A percentile compares a stretch with the other conserved stretches of the same genome.
phyloP scores from a whole-genome alignment of 35 echinoderm and acorn worm genomes.

The Acanthaster planci region DNA sequence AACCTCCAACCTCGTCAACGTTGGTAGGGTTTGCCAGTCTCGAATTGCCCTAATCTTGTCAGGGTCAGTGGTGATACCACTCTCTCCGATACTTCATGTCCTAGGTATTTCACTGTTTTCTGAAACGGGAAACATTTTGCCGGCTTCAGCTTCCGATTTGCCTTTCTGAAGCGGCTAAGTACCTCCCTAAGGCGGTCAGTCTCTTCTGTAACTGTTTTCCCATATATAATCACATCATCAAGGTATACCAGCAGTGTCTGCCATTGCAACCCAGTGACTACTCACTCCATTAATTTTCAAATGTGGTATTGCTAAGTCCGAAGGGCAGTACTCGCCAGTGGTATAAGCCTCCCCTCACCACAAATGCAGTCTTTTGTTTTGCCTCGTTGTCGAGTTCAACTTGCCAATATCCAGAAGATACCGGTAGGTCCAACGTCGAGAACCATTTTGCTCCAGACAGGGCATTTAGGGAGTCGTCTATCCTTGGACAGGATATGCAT shows the following conservation, averaged over 20 bases:
- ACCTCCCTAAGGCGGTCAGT: no score
- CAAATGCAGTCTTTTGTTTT: constrained; percentile 64
- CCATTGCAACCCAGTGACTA: constrained; percentile 52
- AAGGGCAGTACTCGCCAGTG: constrained; percentile 59
- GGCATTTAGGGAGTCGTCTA: constrained; percentile 39
- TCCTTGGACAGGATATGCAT: constrained; percentile 36
- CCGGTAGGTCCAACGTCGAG: constrained; percentile 43
- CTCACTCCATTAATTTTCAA: constrained; percentile 64
- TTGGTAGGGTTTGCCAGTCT: neutral
- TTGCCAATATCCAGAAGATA: constrained; percentile 69
- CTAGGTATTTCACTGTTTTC: constrained; percentile 28
- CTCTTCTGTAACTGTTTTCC: no score
- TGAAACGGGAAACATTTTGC: constrained; percentile 29
- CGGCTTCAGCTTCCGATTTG: no score
- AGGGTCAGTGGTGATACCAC: constrained; percentile 31
- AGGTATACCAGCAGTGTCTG: constrained; percentile 46
- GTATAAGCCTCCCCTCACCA: constrained; percentile 47
- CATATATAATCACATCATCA: constrained; percentile 16
- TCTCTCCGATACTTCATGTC: constrained; percentile 35
- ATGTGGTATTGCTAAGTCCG: constrained; percentile 63
- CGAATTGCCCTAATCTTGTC: neutral
- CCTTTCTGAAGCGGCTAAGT: no score
- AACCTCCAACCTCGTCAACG: neutral
- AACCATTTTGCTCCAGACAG: constrained; percentile 54
- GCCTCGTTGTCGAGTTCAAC: constrained; percentile 49